A percentile compares a stretch with the other conserved stretches of the same genome.
Conservation (phyloP, 2,888 invertebrate genomes). For the Cephus spinipes region DNA sequence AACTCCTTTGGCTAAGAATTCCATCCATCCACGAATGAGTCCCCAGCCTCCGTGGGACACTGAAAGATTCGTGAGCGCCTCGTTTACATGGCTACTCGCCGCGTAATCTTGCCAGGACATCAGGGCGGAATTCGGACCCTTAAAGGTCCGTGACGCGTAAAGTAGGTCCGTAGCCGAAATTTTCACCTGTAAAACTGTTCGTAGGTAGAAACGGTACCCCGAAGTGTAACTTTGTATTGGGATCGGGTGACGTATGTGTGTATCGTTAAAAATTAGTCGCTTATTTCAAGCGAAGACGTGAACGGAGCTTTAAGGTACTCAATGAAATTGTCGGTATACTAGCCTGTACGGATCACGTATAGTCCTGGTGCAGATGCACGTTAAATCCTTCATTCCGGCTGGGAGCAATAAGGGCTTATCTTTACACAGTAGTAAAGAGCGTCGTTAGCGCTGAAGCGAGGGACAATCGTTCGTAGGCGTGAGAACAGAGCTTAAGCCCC, state of each 20-base stretch:
- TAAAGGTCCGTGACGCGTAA: neutral
- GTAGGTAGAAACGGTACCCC: neutral
- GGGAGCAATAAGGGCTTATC: constrained; percentile 57
- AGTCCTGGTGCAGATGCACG: neutral
- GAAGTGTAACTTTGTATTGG: neutral
- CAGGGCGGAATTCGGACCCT: neutral
- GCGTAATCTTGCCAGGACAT: constrained; percentile 3
- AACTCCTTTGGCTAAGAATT: neutral
- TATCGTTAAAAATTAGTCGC: neutral
- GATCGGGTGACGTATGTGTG: neutral
- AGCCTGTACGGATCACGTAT: neutral
- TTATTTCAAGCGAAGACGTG: neutral
- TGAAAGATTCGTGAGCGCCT: neutral
- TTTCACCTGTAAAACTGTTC: neutral
- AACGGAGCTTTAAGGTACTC: neutral
- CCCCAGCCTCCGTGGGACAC: neutral
- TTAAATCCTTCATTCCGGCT: constrained; percentile 34
- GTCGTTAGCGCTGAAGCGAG: constrained; percentile 44
- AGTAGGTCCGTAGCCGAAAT: neutral
- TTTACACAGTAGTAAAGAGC: constrained; percentile 53
- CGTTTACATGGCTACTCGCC: constrained; percentile 2
- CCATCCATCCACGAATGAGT: neutral
- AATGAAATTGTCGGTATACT: neutral
- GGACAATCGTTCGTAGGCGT: constrained; percentile 42
- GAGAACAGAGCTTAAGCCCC: constrained; percentile 38